Evolutionary conservation across 1,140 invertebrate genomes (phyloP), one percentile per base, ranked within the genome.

Genomic region (Branchinecta lindahli): DNA sequence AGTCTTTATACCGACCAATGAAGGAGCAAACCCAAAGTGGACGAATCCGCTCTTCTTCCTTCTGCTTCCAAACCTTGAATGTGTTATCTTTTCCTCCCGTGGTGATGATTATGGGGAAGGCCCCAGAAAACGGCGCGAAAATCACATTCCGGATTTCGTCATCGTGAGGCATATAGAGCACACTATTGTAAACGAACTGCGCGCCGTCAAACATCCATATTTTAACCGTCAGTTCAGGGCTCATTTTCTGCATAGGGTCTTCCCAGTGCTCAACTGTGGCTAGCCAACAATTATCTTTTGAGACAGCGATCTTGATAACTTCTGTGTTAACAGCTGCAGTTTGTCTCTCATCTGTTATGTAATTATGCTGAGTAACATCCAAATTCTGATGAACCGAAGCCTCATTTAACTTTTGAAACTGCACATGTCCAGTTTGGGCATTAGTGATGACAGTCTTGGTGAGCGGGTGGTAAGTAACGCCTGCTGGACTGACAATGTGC

Each of bases 381-480:
- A 92, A 75, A 83, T 88, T 88, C 74, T 85, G 91, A 0, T 91
- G 76, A 69, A 90, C 81, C 74, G 79, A 85, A 74, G 86, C 85
- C 7, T 82, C 83, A 68, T 82, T 79, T 0, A 86, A 81, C 67
- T 85, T 85, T 77, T 86, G 92, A 80, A 92, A 91, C 78, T 94
- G 91, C 61, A 93, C 78, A 75, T 90, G 85, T 44, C 91, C 91
- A 0, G 84, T 81, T 73, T 84, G 82, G 47, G 89, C 89, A 79
- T 92, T 93, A 66, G 89, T 79, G 8, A 91, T 84, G 15, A 92
- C 75, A 61, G 85, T 81, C 72, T 84, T 81, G 0, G 84, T 85
- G 69, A 83, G 80, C 0, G 85, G 84, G 79, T 92, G 88, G 72
- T 84, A 81, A 8, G 79, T 76, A 33, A 92, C 77, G 0, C 88